phyloP scores from a whole-genome alignment of 2,888 invertebrate species.

The Nesidiocoris tenuis region DNA sequence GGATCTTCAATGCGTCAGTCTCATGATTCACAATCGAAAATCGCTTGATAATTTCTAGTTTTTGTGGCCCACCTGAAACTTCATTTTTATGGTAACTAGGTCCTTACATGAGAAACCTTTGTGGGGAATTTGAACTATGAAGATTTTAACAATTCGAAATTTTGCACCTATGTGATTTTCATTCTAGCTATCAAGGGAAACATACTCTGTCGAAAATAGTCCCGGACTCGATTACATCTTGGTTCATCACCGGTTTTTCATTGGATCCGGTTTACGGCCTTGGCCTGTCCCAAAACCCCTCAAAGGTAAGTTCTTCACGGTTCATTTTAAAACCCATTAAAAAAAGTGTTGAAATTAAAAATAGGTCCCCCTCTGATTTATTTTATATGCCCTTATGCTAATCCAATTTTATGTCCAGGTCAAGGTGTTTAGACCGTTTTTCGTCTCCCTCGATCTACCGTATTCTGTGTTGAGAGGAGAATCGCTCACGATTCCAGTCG shows the following conservation, averaged over 20 bases:
- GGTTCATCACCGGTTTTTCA: conserved; percentile 81
- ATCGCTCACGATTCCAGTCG: conserved; percentile 80
- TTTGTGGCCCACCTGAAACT: too few relatives aligned
- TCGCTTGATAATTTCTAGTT: too few relatives aligned
- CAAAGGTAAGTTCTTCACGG: conserved; percentile 58
- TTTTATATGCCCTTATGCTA: background rate
- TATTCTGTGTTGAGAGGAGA: conserved; percentile 87
- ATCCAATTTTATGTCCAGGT: conserved; percentile 57
- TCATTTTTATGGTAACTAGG: too few relatives aligned
- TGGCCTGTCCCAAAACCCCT: conserved; percentile 68
- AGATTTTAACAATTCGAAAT: too few relatives aligned
- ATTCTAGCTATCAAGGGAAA: conserved; percentile 36
- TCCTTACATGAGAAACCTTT: too few relatives aligned
- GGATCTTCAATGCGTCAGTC: too few relatives aligned
- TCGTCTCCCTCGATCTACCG: conserved; percentile 82
- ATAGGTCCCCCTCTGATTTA: background rate
- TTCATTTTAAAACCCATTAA: too few relatives aligned
- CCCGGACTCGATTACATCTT: conserved; percentile 82
- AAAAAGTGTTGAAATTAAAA: too few relatives aligned
- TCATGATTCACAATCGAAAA: too few relatives aligned
- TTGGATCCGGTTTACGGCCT: conserved; percentile 73
- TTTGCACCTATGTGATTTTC: too few relatives aligned
- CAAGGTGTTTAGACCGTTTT: conserved; percentile 80
- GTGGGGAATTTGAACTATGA: too few relatives aligned
- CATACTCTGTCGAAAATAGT: conserved; percentile 56